Evolutionary conservation across 2,888 invertebrate species (phyloP).

Genomic region (Hirtodrosophila confusa): DNA sequence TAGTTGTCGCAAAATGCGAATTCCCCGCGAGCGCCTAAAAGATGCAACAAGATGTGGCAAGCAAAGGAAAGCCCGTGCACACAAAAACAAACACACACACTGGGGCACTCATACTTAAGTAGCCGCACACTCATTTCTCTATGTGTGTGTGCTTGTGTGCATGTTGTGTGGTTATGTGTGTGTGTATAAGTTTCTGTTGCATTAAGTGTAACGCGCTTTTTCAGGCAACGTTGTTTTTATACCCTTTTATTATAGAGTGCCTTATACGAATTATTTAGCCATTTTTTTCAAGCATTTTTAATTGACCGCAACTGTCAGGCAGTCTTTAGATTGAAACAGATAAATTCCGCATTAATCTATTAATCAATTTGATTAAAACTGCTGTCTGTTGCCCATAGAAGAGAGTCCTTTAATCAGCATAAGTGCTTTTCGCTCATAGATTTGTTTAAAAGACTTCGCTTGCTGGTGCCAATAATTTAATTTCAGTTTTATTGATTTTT

Average conservation of each 20-base stretch:
- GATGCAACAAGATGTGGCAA: conserved; percentile 77
- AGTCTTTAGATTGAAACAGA: too few relatives aligned
- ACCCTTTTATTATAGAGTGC: conserved; percentile 20
- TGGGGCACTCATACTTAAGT: conserved; percentile 61
- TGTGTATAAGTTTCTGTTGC: conserved; percentile 35
- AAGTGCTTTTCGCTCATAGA: too few relatives aligned
- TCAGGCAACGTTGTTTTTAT: conserved; percentile 32
- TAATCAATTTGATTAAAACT: too few relatives aligned
- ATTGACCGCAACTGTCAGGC: too few relatives aligned
- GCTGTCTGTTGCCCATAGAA: too few relatives aligned
- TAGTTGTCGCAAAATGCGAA: conserved; percentile 30
- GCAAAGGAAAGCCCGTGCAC: conserved; percentile 58
- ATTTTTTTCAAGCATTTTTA: too few relatives aligned
- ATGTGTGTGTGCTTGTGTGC: conserved; percentile 4
- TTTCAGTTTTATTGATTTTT: too few relatives aligned
- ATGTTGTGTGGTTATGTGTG: conserved; percentile 13
- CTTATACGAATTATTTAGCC: too few relatives aligned
- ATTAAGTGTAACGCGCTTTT: conserved; percentile 55
- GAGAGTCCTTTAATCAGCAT: too few relatives aligned
- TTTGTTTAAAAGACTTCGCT: too few relatives aligned
- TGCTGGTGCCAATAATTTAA: too few relatives aligned
- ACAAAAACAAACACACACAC: conserved; percentile 24
- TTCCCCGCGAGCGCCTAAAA: conserved; percentile 66
- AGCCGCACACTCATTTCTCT: conserved; percentile 62
- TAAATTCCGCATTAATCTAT: too few relatives aligned